These are phyloP conservation scores for Oscheius sp. DNA, from an alignment of 1,140 invertebrate species.

Conservation along the genomic window DNA sequence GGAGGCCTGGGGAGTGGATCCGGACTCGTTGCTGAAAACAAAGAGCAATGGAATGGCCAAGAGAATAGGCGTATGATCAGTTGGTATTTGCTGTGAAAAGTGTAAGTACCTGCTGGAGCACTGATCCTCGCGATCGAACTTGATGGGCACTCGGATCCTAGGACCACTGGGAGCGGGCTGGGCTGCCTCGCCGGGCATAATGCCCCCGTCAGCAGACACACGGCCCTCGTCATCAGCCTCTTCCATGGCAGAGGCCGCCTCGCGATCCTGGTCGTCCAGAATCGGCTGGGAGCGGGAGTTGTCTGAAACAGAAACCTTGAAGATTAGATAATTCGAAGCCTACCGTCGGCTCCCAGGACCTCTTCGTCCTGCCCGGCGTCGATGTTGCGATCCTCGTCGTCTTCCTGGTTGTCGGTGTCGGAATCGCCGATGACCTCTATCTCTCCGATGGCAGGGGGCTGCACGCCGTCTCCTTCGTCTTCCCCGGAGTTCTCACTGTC, in stretches of 20 bases:
- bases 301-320: neutral
- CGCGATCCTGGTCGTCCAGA: conserved; percentile 27
- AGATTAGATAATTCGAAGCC: neutral
- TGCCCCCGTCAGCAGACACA: neutral
- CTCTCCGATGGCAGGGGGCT: neutral
- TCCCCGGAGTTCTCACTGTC: conserved; percentile 1
- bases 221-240: conserved; percentile 28
- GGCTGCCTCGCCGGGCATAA: conserved; percentile 1
- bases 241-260: conserved; percentile 24
- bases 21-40: conserved; percentile 25
- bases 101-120: conserved; percentile 19
- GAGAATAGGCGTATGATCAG: neutral
- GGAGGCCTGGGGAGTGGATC: no score
- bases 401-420: neutral
- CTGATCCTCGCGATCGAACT: conserved; percentile 15
- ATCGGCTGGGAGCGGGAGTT: conserved; percentile 17
- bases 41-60: no score
- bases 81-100: neutral
- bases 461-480: conserved; percentile 16
- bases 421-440: neutral
- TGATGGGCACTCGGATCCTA: neutral
- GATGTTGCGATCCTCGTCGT: conserved; percentile 8
- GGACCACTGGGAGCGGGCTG: conserved; percentile 16
- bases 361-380: conserved; percentile 9
- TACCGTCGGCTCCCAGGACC: conserved; percentile 18